Evolutionary conservation across 1,140 invertebrate genomes (phyloP).

Genomic region (Oncopodura yosiiana): DNA sequence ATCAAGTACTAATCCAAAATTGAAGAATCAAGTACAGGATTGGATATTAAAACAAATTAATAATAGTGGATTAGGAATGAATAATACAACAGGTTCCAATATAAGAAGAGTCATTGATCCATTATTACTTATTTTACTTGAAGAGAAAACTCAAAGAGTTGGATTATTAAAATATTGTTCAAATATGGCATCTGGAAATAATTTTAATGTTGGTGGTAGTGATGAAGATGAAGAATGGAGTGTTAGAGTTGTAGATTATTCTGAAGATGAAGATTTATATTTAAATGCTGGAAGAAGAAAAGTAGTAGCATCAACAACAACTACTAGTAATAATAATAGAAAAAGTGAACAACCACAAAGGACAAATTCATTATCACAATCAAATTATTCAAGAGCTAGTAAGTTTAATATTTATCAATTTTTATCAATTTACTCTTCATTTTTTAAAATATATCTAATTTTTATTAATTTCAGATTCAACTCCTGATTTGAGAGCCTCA

Average conservation of each 20-base stretch:
- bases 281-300: no score
- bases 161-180: conserved; percentile 1
- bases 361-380: neutral
- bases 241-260: neutral
- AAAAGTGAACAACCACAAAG: no score
- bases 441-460: no score
- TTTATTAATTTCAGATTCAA: conserved; percentile 18
- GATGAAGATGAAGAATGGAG: neutral
- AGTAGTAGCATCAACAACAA: no score
- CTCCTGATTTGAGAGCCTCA: conserved; percentile 9
- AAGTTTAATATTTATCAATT: no score
- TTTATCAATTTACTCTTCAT: no score
- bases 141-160: conserved; percentile 40
- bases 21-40: conserved; percentile 59
- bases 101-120: conserved; percentile 68
- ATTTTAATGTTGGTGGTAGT: neutral
- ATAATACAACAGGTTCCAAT: neutral
- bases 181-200: no score
- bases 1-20: conserved; percentile 55
- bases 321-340: no score
- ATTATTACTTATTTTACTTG: conserved; percentile 63
- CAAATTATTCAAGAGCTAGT: neutral
- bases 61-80: neutral
- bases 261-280: neutral
- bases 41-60: conserved; percentile 48